These are phyloP conservation scores for Nasonovia ribisnigri DNA, from an alignment of 2,888 invertebrate species.

Conservation along the genomic window DNA sequence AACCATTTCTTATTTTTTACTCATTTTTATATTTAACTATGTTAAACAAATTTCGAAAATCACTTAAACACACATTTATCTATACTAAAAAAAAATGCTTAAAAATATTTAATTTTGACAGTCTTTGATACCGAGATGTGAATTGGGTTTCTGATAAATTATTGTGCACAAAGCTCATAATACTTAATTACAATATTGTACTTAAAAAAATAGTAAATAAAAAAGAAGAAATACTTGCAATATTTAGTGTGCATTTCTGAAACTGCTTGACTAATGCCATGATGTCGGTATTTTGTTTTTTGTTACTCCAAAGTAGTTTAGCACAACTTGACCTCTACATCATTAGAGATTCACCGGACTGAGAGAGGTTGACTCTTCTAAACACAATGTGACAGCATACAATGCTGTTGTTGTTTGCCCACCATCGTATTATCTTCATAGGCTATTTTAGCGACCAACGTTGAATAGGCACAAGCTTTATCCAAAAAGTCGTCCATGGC, in stretches of 20 bases:
- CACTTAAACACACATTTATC: no score
- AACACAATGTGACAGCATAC: not conserved
- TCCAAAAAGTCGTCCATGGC: conserved; percentile 35
- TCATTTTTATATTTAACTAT: no score
- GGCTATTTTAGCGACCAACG: not conserved
- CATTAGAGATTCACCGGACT: not conserved
- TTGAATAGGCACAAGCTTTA: conserved; percentile 24
- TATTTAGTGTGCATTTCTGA: not conserved
- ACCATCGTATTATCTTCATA: not conserved
- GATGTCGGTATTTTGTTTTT: not conserved
- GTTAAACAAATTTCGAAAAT: no score
- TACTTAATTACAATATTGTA: not conserved
- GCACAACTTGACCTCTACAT: not conserved
- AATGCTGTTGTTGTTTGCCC: not conserved
- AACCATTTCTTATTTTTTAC: no score
- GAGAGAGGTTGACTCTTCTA: not conserved
- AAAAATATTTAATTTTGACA: not conserved
- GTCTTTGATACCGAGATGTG: not conserved
- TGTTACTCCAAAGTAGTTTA: not conserved
- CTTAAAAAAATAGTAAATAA: not conserved
- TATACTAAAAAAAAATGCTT: no score
- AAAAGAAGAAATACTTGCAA: not conserved
- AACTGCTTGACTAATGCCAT: not conserved
- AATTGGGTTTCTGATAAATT: not conserved
- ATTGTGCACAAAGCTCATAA: not conserved